A percentile compares a stretch with the other conserved stretches of the same genome.
phyloP scores from a whole-genome alignment of 2,888 invertebrate genomes.

The Callinectes sapidus region DNA sequence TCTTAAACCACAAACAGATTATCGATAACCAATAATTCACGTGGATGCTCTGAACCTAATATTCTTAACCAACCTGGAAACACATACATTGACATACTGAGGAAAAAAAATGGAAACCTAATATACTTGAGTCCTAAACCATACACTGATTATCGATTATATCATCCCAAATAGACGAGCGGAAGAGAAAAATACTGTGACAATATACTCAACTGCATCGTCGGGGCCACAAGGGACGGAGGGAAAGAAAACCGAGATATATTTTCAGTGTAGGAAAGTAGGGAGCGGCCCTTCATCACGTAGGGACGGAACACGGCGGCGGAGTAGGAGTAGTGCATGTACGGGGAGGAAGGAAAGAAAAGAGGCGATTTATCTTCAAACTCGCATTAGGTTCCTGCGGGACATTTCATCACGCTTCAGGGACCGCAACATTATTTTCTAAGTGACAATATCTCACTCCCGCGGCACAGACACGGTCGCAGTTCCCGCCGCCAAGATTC shows the following conservation, averaged over 20 bases:
- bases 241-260: neutral
- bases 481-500: neutral
- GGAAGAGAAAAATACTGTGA: neutral
- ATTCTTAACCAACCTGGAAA: no score
- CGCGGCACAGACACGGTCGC: neutral
- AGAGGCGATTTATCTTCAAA: neutral
- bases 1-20: no score
- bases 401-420: conserved; percentile 2
- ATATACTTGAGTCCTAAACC: no score
- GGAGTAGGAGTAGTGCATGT: neutral
- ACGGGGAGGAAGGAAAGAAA: neutral
- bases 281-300: no score
- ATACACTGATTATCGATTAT: no score
- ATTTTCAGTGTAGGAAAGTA: neutral
- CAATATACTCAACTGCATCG: neutral
- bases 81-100: no score
- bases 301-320: no score
- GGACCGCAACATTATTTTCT: neutral
- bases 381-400: neutral
- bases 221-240: neutral
- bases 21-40: no score
- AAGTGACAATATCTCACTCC: neutral
- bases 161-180: neutral
- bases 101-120: no score
- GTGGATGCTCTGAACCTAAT: no score